These are phyloP conservation scores for Thymallus thymallus DNA, from an alignment of 2,113 vertebrate genomes.

Conservation along the genomic window DNA sequence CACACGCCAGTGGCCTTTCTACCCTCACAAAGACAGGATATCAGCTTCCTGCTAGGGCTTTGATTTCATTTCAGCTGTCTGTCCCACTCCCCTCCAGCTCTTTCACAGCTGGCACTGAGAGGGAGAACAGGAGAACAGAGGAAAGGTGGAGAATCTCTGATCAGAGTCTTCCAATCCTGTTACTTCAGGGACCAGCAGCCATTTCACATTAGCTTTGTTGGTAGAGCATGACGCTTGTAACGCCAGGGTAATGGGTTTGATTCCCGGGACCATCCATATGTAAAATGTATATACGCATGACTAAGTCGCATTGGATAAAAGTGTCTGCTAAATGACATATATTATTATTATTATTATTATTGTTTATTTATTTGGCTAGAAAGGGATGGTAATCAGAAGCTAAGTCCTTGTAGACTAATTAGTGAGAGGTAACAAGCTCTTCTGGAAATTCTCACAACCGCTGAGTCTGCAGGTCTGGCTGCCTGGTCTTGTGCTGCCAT, in stretches of 20 bases:
- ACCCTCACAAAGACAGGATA: slow-evolving; percentile 33
- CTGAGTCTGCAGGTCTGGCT: slow-evolving; percentile 52
- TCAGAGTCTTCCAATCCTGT: no score
- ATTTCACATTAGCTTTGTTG: no score
- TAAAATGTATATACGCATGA: slow-evolving; percentile 18
- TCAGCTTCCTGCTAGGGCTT: slow-evolving; percentile 42
- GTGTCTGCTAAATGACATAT: slow-evolving; percentile 22
- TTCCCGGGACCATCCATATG: background rate
- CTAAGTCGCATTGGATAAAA: slow-evolving; percentile 20
- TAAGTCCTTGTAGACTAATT: slow-evolving; percentile 14
- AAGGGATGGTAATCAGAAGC: slow-evolving; percentile 21
- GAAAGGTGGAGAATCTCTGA: background rate
- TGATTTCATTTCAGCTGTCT: slow-evolving; percentile 54
- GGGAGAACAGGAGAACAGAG: background rate
- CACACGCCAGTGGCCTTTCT: slow-evolving; percentile 20
- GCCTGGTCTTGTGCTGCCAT: slow-evolving; percentile 40
- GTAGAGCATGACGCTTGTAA: no score
- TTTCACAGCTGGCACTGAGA: slow-evolving; percentile 31
- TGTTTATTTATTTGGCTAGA: slow-evolving; percentile 26
- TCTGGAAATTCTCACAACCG: slow-evolving; percentile 26
- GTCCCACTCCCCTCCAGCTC: background rate
- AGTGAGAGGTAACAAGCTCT: slow-evolving; percentile 36
- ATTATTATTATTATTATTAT: background rate
- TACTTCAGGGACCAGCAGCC: no score
- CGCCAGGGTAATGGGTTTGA: background rate